A percentile compares a stretch with the other conserved stretches of the same genome.
phyloP scores from a whole-genome alignment of 2,888 invertebrate species.

The Tuta absoluta region DNA sequence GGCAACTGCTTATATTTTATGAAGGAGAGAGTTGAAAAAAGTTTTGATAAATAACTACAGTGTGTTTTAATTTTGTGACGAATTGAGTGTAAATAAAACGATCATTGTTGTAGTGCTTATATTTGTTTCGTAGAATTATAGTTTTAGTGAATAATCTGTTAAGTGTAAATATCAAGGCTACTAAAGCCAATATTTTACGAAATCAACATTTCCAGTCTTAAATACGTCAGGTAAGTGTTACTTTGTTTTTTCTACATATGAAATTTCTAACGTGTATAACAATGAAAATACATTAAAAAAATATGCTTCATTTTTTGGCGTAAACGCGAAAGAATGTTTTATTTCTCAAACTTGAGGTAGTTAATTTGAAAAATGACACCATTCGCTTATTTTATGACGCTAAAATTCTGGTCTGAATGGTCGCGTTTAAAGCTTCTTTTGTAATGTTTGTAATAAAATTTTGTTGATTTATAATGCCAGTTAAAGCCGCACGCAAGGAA shows the following conservation, averaged over 20 bases:
- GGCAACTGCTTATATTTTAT: not conserved
- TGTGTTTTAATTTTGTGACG: constrained; percentile 6
- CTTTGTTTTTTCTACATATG: not conserved
- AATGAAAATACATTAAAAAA: not conserved
- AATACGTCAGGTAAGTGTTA: constrained; percentile 14
- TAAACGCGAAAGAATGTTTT: not conserved
- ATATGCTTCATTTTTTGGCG: not conserved
- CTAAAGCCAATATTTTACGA: not conserved
- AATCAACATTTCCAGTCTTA: constrained; percentile 17
- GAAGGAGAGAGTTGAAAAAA: not conserved
- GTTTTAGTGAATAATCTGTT: constrained; percentile 7
- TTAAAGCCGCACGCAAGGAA: not conserved
- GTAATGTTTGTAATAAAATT: constrained; percentile 9
- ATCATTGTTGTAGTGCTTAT: not conserved
- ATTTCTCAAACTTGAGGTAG: not conserved
- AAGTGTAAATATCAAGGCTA: not conserved
- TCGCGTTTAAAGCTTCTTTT: not conserved
- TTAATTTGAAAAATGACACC: constrained; percentile 17
- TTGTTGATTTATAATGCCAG: not conserved
- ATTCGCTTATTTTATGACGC: constrained; percentile 4
- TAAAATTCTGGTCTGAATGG: not conserved
- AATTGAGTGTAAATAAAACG: not conserved
- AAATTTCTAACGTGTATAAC: not conserved
- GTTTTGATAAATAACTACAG: not conserved
- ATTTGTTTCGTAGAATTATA: constrained; percentile 9